A percentile compares a stretch with the other conserved stretches of the same genome.
Evolutionary conservation across 2,888 invertebrate species (phyloP).

Genomic region (Cristatella mucedo): DNA sequence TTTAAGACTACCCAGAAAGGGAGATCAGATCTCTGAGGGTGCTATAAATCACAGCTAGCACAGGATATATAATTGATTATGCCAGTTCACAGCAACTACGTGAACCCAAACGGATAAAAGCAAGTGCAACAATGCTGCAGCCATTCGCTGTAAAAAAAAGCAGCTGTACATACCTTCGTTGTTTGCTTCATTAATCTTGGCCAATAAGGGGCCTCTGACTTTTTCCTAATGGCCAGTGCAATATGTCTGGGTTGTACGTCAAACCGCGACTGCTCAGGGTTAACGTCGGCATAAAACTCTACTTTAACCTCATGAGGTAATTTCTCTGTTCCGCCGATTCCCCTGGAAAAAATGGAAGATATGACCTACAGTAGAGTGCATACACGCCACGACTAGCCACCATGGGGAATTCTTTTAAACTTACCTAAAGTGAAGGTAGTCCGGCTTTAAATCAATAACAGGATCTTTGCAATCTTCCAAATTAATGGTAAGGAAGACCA

Average conservation of each 20-base stretch:
- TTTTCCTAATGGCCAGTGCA: constrained; percentile 45
- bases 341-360: constrained; percentile 39
- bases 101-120: too few relatives aligned
- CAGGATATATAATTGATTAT: too few relatives aligned
- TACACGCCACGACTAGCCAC: too few relatives aligned
- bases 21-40: too few relatives aligned
- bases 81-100: too few relatives aligned
- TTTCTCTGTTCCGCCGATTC: constrained; percentile 64
- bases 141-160: too few relatives aligned
- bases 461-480: constrained; percentile 76
- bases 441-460: constrained; percentile 51
- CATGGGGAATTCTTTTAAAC: too few relatives aligned
- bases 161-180: constrained; percentile 59
- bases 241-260: constrained; percentile 42
- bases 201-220: constrained; percentile 65
- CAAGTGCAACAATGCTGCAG: too few relatives aligned
- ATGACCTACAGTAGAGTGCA: too few relatives aligned
- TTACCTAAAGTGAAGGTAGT: constrained; percentile 54
- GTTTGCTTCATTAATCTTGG: constrained; percentile 68
- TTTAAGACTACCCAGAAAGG: too few relatives aligned
- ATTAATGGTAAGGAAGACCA: constrained; percentile 72
- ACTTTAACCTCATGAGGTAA: constrained; percentile 74
- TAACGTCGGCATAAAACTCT: constrained; percentile 63
- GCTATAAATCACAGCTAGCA: too few relatives aligned
- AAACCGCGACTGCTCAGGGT: constrained; percentile 45